phyloP scores from a whole-genome alignment of 2,113 vertebrate genomes.

The Myanophis thanlyinensis region DNA sequence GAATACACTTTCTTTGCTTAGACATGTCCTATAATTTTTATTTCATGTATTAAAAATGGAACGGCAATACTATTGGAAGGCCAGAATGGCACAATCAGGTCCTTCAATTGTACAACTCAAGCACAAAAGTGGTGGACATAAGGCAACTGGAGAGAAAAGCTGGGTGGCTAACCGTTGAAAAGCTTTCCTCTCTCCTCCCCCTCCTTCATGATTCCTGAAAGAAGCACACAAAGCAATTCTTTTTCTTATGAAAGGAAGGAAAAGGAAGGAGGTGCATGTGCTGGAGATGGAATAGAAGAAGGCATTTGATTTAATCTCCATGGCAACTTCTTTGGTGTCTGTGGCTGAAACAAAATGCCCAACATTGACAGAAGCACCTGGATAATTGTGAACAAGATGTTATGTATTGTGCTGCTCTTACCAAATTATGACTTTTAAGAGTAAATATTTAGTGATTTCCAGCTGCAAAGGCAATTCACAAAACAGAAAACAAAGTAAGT shows the following conservation, averaged over 20 bases:
- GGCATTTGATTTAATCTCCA: not conserved
- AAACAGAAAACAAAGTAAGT: not conserved
- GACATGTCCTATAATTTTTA: conserved; percentile 3
- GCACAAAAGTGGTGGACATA: not conserved
- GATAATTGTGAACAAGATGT: not conserved
- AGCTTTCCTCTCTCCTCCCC: not conserved
- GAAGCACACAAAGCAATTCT: not conserved
- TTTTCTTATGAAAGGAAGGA: not conserved
- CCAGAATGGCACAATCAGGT: conserved; percentile 5
- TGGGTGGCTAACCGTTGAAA: not conserved
- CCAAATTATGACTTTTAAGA: not conserved
- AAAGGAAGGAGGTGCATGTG: not conserved
- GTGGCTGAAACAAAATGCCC: not conserved
- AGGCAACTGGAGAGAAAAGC: conserved; percentile 11
- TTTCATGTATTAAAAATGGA: conserved; percentile 28
- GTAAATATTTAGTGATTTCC: not conserved
- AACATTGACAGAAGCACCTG: not conserved
- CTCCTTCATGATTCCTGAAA: not conserved
- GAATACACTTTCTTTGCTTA: not conserved
- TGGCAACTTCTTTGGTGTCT: not conserved
- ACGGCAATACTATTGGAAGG: conserved; percentile 23
- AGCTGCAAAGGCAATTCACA: not conserved
- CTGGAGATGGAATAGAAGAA: not conserved
- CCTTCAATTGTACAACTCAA: conserved; percentile 14
- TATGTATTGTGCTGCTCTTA: not conserved